Base-by-base conservation (phyloP, 2,797 vertebrate genomes). In the Smutsia gigantea region DNA sequence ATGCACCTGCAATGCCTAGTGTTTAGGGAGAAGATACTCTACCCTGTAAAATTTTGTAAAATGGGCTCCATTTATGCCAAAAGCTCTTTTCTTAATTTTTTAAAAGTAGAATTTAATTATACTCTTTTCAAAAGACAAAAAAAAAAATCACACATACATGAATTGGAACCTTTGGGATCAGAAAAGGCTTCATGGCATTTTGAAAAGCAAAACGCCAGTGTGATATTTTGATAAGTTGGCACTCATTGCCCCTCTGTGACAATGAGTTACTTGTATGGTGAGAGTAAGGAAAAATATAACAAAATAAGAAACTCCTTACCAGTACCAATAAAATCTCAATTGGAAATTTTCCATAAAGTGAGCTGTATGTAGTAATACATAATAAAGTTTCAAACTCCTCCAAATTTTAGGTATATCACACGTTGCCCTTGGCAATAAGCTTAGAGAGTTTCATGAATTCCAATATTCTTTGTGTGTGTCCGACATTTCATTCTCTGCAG, bases 21-120 rank as follows among this genome's bases (percentile, higher is more conserved):
- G 37, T 94, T 93, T 39, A 87, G 91, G 88, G 34, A 77, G 95
- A 61, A 68, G 61, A 97, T 19, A 87, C 21, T 95, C 59, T 77
- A 72, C 7, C n/a, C 25, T 61, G 21, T 83, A 84, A 71, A 92
- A 72, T 79, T 90, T 95, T 83, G 89, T 53, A 83, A 79, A 72
- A 75, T 25, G 42, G 63, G 39, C 11, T 90, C 90, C 34, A 69
- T 79, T 95, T 96, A 37, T 59, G 55, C 23, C 46, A 93, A 87
- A 89, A 49, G n/a, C 21, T 15, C 64, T 88, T 77, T 55, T 64
- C 37, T 95, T 74, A 74, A 42, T 31, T 93, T 61, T 92, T 85
- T 23, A 42, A 95, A 95, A 88, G 64, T 23, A 93, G 57, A 91
- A 82, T 92, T 55, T 81, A 92, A 94, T 83, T 39, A 71, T 27